Evolutionary conservation across 2,113 vertebrate genomes (phyloP).

Genomic region (Mormoops blainvillei): DNA sequence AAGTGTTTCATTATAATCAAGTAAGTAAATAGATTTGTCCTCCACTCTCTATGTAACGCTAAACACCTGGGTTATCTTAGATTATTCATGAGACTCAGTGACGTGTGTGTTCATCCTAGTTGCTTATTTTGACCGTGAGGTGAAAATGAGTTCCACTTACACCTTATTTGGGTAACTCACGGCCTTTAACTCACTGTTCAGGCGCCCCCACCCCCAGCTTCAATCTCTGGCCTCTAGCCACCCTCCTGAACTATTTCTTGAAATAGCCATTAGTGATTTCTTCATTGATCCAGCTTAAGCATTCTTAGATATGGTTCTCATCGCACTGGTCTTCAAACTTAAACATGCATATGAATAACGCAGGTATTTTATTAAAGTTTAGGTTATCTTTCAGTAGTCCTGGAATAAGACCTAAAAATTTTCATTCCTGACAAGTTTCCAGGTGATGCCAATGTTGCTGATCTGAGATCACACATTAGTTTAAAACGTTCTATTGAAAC

Average conservation of each 20-base stretch:
- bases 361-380: background rate
- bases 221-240: background rate
- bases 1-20: constrained; percentile 34
- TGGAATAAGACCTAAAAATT: background rate
- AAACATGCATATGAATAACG: background rate
- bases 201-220: background rate
- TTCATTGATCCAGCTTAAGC: background rate
- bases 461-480: background rate
- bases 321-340: background rate
- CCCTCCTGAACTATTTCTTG: background rate
- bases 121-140: constrained; percentile 23
- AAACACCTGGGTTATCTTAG: constrained; percentile 36
- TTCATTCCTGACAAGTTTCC: background rate
- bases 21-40: constrained; percentile 26
- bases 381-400: background rate
- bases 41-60: background rate
- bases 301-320: background rate
- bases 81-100: background rate
- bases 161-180: background rate
- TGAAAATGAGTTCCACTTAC: constrained; percentile 5
- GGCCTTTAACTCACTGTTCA: background rate
- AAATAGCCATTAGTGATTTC: background rate
- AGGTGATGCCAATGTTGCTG: background rate
- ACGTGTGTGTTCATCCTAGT: background rate
- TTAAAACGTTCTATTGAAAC: background rate